Evolutionary conservation across 2,113 vertebrate genomes (phyloP), one percentile per base, ranked within the genome.

Genomic region (Odocoileus virginianus): DNA sequence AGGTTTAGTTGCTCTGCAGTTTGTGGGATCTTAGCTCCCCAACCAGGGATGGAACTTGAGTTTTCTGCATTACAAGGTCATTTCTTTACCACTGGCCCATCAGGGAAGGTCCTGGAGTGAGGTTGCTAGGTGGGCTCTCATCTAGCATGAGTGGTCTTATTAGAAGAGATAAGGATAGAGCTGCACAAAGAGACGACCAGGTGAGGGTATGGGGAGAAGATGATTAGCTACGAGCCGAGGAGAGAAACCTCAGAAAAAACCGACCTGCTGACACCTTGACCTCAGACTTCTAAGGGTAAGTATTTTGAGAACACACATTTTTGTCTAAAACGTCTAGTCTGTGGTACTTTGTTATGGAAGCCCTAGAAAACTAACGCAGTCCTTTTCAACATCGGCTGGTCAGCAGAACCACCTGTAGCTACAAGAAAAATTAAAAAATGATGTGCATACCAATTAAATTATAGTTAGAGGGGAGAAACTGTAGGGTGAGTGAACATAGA

Each of bases 361-460:
- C 6, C 10, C 14, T 45, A 54, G 12, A 9, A 60, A 81, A 64
- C 12, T 4, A 79, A 79, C 14, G 23, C 1, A 36, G 6, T 64
- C 16, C 14, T 83, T 89, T 8, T 83, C 50, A 79, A 27, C 3
- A 47, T 7, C 27, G 2, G 25, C 12, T 90, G 19, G 19, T 88
- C 60, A 54, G 52, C 43, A 84, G 23, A 88, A 36, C 33, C 28
- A 81, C 17, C 45, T 64, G 2, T 82, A 89, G 30, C n/a, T 58
- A 89, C n/a, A 84, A 54, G 5, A 54, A 86, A 93, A 85, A 54
- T 76, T n/a, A 87, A 89, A 86, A 97, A 93, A 78, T 30, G 6
- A 47, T 89, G 8, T 6, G 9, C 28, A 64, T 23, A 74, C 13
- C 25, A 85, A 74, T 92, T 79, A 47, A 95, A 40, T 64, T 14